These are phyloP conservation scores for Leptoclinus maculatus DNA, from an alignment of 2,797 vertebrate genomes.

Conservation along the genomic window DNA sequence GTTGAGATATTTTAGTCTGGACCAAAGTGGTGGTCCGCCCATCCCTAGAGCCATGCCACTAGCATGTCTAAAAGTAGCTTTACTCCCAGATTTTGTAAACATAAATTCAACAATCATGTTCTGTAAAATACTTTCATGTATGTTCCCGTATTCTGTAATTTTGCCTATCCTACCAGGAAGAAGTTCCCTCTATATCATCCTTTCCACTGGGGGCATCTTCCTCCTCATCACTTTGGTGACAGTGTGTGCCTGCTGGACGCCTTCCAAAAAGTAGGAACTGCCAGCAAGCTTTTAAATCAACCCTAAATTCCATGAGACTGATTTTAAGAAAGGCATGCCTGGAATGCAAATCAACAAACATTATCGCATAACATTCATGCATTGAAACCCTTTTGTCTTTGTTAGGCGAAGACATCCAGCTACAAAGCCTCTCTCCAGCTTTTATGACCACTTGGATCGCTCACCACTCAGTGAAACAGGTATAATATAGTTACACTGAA, in stretches of 20 bases:
- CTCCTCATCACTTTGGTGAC: constrained; percentile 97
- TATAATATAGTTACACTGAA: constrained; percentile 13
- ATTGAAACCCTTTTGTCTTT: constrained; percentile 5
- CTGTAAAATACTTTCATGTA: not conserved
- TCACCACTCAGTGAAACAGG: constrained; percentile 54
- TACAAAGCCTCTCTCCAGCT: constrained; percentile 58
- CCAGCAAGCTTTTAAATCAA: not conserved
- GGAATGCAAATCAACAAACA: not conserved
- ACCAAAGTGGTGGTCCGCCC: no score
- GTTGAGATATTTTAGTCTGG: no score
- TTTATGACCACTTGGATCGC: constrained; percentile 39
- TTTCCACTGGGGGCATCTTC: constrained; percentile 96
- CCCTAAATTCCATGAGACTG: not conserved
- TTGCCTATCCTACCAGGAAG: constrained; percentile 81
- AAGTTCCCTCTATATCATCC: constrained; percentile 98
- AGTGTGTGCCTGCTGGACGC: constrained; percentile 98
- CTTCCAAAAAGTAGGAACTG: constrained; percentile 91
- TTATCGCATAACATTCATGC: not conserved
- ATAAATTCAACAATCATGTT: not conserved
- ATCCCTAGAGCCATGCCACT: no score
- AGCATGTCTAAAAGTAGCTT: not conserved
- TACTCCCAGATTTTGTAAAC: not conserved
- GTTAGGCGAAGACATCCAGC: constrained; percentile 46
- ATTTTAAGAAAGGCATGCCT: not conserved
- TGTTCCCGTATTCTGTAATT: not conserved